A percentile compares a stretch with the other conserved stretches of the same genome.
Evolutionary conservation across 2,113 vertebrate genomes (phyloP).

Genomic region (Synodontis membranacea): DNA sequence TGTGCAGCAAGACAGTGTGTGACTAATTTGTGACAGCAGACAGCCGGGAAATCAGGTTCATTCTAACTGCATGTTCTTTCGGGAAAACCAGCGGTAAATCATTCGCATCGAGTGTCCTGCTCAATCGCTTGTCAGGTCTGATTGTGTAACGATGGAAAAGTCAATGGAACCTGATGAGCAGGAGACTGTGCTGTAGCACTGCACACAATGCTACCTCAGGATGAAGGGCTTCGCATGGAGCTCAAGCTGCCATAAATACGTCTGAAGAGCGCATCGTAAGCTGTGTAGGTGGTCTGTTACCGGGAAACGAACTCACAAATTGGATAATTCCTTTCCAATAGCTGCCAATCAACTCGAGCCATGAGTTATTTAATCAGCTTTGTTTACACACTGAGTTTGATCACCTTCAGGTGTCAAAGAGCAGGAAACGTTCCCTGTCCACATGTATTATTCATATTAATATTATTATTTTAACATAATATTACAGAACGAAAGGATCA

Average conservation of each 20-base stretch:
- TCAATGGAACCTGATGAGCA: conserved; percentile 59
- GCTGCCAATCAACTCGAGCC: conserved; percentile 18
- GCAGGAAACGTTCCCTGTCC: not conserved
- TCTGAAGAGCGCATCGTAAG: conserved; percentile 65
- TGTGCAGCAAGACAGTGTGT: not conserved
- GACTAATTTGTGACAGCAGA: conserved; percentile 52
- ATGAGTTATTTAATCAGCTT: not conserved
- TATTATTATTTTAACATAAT: not conserved
- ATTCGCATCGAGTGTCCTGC: conserved; percentile 58
- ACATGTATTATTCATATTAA: not conserved
- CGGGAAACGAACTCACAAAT: conserved; percentile 62
- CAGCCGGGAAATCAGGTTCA: conserved; percentile 69
- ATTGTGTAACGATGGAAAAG: conserved; percentile 56
- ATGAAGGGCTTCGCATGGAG: conserved; percentile 59
- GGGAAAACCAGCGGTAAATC: conserved; percentile 71
- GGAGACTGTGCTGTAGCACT: conserved; percentile 49
- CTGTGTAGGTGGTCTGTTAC: conserved; percentile 51
- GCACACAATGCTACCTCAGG: conserved; percentile 49
- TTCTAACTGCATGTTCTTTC: conserved; percentile 65
- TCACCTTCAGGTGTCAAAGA: not conserved
- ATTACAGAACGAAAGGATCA: not conserved
- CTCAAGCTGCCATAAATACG: conserved; percentile 59
- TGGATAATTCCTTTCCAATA: conserved; percentile 56
- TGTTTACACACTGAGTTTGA: not conserved
- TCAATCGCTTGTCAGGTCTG: conserved; percentile 66